phyloP scores from a whole-genome alignment of 2,797 vertebrate species.

The Poecilia wingei region DNA sequence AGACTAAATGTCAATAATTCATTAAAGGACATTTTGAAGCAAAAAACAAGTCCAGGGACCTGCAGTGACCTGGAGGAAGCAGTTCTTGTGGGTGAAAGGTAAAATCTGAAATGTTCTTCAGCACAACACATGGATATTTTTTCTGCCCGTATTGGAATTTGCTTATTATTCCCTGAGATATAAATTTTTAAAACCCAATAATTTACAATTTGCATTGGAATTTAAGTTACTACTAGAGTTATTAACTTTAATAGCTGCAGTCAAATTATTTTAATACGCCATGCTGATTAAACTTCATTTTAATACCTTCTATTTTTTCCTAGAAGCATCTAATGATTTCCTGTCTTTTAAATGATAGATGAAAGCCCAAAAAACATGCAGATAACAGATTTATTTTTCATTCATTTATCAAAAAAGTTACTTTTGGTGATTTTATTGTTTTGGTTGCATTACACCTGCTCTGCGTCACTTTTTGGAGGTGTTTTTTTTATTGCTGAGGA shows the following conservation, averaged over 20 bases:
- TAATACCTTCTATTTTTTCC: constrained; percentile 16
- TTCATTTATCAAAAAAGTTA: constrained; percentile 35
- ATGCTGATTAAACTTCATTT: constrained; percentile 5
- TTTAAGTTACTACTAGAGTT: constrained; percentile 1
- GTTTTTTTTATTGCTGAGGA: constrained; percentile 44
- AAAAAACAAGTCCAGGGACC: too few relatives aligned
- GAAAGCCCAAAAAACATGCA: background rate
- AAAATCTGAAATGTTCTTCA: background rate
- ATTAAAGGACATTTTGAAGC: background rate
- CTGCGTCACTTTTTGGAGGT: constrained; percentile 37
- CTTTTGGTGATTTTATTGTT: constrained; percentile 50
- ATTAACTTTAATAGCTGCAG: constrained; percentile 21
- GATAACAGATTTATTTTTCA: constrained; percentile 9
- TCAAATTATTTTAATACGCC: constrained; percentile 26
- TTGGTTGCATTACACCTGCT: constrained; percentile 38
- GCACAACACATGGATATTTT: background rate
- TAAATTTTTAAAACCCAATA: background rate
- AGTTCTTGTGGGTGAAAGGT: background rate
- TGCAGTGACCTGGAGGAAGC: background rate
- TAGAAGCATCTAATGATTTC: constrained; percentile 6
- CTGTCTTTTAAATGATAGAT: constrained; percentile 11
- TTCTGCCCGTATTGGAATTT: background rate
- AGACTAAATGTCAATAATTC: background rate
- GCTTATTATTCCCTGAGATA: background rate
- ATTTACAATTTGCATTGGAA: background rate